Percentiles rank a stretch among this genome's conserved stretches.
These are phyloP conservation scores for Bombycilla garrulus DNA, from an alignment of 2,113 vertebrate genomes.

Conservation along the genomic window DNA sequence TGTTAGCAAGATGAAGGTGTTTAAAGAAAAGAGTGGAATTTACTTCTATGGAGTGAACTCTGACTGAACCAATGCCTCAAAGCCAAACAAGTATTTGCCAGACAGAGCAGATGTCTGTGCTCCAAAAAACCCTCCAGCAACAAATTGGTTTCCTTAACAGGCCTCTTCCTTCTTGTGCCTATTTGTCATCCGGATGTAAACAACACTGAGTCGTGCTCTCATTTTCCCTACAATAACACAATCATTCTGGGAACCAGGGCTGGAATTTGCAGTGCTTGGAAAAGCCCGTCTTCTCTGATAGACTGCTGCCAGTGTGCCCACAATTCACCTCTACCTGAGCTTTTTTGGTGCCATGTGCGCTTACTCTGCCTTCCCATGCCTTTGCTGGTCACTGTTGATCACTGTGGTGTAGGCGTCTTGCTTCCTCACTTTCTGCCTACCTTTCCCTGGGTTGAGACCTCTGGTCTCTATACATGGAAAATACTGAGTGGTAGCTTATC, in stretches of 20 bases:
- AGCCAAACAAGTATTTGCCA: neutral
- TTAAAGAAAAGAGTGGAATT: neutral
- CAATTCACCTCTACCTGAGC: neutral
- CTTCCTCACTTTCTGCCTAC: neutral
- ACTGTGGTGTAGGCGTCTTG: neutral
- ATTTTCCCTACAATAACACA: neutral
- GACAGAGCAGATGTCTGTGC: neutral
- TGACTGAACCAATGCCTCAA: neutral
- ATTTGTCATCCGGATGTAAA: neutral
- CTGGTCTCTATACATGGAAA: neutral
- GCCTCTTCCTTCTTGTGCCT: neutral
- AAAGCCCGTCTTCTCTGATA: neutral
- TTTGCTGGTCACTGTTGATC: neutral
- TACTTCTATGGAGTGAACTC: rapidly evolving
- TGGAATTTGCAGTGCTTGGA: neutral
- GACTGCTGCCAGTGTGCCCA: neutral
- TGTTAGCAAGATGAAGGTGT: neutral
- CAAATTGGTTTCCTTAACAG: neutral
- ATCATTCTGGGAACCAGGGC: neutral
- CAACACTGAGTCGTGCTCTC: neutral
- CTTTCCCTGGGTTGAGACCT: neutral
- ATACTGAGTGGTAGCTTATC: neutral
- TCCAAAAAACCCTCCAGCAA: neutral
- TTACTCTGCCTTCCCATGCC: neutral
- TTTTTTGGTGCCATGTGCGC: neutral